Conservation (phyloP, 2,797 vertebrate genomes). For the Passerculus sandwichensis region DNA sequence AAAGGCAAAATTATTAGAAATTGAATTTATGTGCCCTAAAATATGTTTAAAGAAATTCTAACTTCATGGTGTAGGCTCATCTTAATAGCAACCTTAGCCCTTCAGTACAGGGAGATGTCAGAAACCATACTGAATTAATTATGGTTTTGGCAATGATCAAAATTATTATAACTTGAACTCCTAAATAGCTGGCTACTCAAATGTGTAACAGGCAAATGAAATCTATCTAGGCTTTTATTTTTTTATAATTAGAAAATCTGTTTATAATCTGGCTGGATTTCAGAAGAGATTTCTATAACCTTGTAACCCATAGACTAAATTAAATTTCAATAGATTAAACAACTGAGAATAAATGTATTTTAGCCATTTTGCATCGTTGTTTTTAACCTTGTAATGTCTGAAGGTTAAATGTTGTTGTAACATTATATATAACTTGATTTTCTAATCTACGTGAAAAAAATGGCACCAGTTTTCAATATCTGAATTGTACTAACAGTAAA, state of each 20-base stretch:
- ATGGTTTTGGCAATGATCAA: background rate
- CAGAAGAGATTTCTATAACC: background rate
- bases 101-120: background rate
- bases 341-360: conserved; percentile 18
- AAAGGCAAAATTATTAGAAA: background rate
- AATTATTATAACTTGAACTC: background rate
- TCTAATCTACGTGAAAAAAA: background rate
- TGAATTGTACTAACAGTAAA: background rate
- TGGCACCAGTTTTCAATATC: background rate
- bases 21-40: background rate
- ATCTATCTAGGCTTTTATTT: background rate
- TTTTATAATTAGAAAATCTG: conserved; percentile 24
- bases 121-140: conserved; percentile 37
- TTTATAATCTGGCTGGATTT: conserved; percentile 27
- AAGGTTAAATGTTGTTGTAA: conserved; percentile 1
- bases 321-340: conserved; percentile 30
- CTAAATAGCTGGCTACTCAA: conserved; percentile 1
- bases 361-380: background rate
- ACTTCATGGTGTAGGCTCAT: background rate
- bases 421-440: background rate
- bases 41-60: background rate
- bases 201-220: background rate
- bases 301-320: conserved; percentile 20
- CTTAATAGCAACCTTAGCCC: background rate
- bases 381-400: conserved; percentile 6